Evolutionary conservation across 2,797 vertebrate species (phyloP), one percentile per base, ranked within the genome.

Genomic region (Propithecus perrieri): DNA sequence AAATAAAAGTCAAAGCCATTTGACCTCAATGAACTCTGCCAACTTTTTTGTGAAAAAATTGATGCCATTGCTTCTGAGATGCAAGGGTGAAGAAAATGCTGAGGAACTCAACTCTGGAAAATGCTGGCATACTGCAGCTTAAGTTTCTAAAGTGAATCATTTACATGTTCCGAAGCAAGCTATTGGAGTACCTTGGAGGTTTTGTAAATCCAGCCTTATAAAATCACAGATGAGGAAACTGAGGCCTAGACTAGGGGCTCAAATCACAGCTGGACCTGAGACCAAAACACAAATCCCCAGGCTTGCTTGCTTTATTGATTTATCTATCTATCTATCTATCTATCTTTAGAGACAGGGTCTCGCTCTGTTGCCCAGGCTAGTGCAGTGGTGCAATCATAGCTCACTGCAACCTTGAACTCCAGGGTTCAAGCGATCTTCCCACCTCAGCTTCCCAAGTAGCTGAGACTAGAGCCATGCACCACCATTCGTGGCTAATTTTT

Each of bases 41-140:
- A 61, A 75, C 33, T 85, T 91, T 69, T 91, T 84, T 85, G 30
- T 71, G 67, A 94, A 94, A 93, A 91, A 91, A 33, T 0, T 7
- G 46, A 57, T 75, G 75, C 53, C 74, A 50, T 12, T 94, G 72
- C 20, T 71, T 15, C 65, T 63, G 38, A 90, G 50, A 61, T 79
- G 24, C 24, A 28, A 90, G 43, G 7, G 41, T 74, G 46, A 35
- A 67, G 11, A 92, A 94, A 78, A 76, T 28, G 79, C 55, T 28
- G 12, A 84, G 43, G 22, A 86, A 59, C 33, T 33, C 38, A 48
- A 38, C 14, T 63, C 72, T 69, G 46, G 78, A 43, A 76, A 95
- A 55, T 43, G 33, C 35, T n/a, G 41, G 57, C 24, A 67, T 38
- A 61, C 48, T 59, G 20, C 41, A 84, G 10, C 41, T 84, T 92